A percentile compares a stretch with the other conserved stretches of the same genome.
phyloP scores from a whole-genome alignment of 1,140 invertebrate species.

The Himalopsyche phryganea region DNA sequence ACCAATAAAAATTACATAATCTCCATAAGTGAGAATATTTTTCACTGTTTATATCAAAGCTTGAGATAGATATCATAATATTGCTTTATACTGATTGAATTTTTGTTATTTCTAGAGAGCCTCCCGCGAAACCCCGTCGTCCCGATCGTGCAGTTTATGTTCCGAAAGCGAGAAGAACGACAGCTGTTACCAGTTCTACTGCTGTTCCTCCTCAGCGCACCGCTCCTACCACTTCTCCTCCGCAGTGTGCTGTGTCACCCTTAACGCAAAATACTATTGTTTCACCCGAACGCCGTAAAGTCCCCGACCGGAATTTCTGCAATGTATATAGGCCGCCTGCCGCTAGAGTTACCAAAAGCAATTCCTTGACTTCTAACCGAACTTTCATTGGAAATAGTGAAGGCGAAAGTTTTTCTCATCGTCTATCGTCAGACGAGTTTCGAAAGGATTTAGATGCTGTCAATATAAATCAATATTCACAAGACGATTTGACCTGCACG shows the following conservation, averaged over 20 bases:
- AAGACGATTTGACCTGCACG: too few relatives aligned
- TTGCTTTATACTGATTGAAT: too few relatives aligned
- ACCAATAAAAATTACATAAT: too few relatives aligned
- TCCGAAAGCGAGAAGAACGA: conserved; percentile 62
- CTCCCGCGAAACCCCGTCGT: conserved; percentile 50
- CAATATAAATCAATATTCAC: background rate
- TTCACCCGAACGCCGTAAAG: conserved; percentile 30
- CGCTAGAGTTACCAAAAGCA: conserved; percentile 30
- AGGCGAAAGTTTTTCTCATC: too few relatives aligned
- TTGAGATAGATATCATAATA: too few relatives aligned
- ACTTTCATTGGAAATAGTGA: too few relatives aligned
- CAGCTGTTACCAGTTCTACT: conserved; percentile 40
- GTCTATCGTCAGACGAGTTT: background rate
- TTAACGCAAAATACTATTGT: background rate
- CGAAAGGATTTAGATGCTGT: background rate
- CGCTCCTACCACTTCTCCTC: background rate
- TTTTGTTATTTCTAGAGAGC: conserved; percentile 17
- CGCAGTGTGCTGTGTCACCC: background rate
- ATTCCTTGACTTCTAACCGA: conserved; percentile 34
- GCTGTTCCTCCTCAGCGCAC: background rate
- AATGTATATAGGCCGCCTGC: conserved; percentile 52
- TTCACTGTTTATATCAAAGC: too few relatives aligned
- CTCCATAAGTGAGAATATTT: too few relatives aligned
- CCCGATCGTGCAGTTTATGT: conserved; percentile 77
- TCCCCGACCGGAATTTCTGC: conserved; percentile 46